Percentiles rank a stretch among this genome's conserved stretches.
Evolutionary conservation across 2,888 invertebrate species (phyloP).

Genomic region (Poecilobothrus nobilitatus): DNA sequence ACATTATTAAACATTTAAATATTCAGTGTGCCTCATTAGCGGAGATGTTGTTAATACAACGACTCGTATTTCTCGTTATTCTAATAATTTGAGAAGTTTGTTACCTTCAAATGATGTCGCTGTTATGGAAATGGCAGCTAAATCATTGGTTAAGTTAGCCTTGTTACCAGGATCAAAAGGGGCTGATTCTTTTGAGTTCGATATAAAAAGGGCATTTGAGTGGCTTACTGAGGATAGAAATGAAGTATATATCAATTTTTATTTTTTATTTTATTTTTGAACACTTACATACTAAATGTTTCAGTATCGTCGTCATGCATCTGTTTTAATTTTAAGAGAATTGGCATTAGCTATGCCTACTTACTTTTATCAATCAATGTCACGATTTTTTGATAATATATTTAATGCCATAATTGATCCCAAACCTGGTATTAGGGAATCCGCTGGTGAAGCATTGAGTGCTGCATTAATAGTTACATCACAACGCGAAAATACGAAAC

Average conservation of each 20-base stretch:
- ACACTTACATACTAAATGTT: conserved; percentile 20
- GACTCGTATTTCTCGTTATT: conserved; percentile 82
- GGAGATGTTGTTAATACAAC: conserved; percentile 89
- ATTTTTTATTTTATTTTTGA: not conserved
- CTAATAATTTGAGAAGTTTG: conserved; percentile 82
- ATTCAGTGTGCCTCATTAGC: conserved; percentile 80
- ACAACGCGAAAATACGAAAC: conserved; percentile 91
- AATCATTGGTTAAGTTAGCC: conserved; percentile 88
- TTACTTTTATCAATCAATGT: conserved; percentile 92
- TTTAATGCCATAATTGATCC: conserved; percentile 86
- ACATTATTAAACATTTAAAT: conserved; percentile 8
- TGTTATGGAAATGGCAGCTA: conserved; percentile 93
- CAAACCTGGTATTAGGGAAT: conserved; percentile 83
- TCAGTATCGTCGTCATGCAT: conserved; percentile 77
- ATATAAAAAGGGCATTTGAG: conserved; percentile 91
- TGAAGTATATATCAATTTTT: conserved; percentile 49
- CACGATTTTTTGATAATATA: conserved; percentile 87
- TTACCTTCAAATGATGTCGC: conserved; percentile 84
- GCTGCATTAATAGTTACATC: conserved; percentile 92
- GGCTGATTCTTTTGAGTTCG: conserved; percentile 96
- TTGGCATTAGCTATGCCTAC: conserved; percentile 93
- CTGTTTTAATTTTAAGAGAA: conserved; percentile 85
- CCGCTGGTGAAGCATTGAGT: conserved; percentile 87
- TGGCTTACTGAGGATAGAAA: conserved; percentile 86
- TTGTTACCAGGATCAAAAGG: conserved; percentile 87